Base-by-base conservation (phyloP, 2,888 invertebrate genomes). In the Nomada lathburiana region DNA sequence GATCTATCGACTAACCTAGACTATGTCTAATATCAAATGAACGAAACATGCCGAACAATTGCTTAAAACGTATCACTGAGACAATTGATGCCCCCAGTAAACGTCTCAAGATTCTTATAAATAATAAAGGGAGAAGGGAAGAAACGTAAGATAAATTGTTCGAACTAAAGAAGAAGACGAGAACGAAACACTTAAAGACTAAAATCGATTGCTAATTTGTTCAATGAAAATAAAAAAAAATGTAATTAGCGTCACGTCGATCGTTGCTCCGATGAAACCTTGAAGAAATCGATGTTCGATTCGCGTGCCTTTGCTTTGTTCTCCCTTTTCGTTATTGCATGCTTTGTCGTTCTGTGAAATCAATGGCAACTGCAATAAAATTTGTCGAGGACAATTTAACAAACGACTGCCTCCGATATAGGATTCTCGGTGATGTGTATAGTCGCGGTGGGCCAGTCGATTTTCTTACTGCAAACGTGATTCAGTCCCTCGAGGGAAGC, bases 391-490 rank as follows among this genome's bases (percentile, higher is more conserved):
- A 74, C 60, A 36, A 70, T 93, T 95, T 96, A 97, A 94, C 97
- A 97, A 91, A 96, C 96, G 88, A 96, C 96, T 64, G 96, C 96
- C 90, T 96, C 96, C 82, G 96, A 96, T 94, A 97, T 97, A 73
- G 97, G 97, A 93, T 97, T 97, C 94, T 97, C 97, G 78, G 97
- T 97, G 94, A 97, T 97, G 94, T 96, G 96, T 93, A 97, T 97
- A 91, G 96, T 95, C 84, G 96, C 96, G 89, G 96, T 95, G 90
- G 94, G 94, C 92, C 94, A 94, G 90, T 94, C 95, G 92, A 95
- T 91, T 90, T 94, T 92, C 93, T 93, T 94, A 90, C 92, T 92
- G 90, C 94, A 93, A 86, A 93, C 91, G 85, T 93, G 93, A 87
- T 93, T 94, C 89, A 95, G 94, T 92, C 95, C 95, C 89, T 95